A percentile compares a stretch with the other conserved stretches of the same genome.
Conservation (phyloP, 2,888 invertebrate species). For the Drosophila pseudotalamancana region DNA sequence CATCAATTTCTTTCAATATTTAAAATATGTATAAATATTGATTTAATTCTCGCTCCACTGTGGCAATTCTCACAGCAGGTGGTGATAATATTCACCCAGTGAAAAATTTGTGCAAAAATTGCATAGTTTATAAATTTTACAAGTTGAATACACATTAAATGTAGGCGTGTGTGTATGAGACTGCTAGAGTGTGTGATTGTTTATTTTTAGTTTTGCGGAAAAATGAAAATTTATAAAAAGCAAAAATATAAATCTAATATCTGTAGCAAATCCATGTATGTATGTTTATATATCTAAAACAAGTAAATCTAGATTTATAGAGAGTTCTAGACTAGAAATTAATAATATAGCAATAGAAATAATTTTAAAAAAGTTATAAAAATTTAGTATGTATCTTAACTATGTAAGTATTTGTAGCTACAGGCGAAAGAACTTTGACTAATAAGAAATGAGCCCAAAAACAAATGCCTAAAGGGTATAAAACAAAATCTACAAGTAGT, state of each 20-base stretch:
- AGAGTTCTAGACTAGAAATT: too few relatives aligned
- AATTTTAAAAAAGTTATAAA: too few relatives aligned
- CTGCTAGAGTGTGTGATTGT: conserved; percentile 30
- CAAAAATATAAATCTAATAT: conserved; percentile 28
- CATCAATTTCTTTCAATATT: too few relatives aligned
- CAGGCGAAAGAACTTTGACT: too few relatives aligned
- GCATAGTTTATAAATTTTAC: conserved; percentile 65
- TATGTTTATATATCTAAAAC: background rate
- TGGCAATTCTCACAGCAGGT: conserved; percentile 57
- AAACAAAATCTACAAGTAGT: background rate
- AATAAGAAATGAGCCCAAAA: background rate
- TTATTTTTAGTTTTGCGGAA: conserved; percentile 55
- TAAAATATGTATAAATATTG: background rate
- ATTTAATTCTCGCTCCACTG: conserved; percentile 20
- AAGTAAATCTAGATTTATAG: background rate
- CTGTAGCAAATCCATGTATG: background rate
- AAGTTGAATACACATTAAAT: conserved; percentile 38
- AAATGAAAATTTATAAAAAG: conserved; percentile 56
- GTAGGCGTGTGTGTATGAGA: conserved; percentile 8
- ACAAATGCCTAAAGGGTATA: background rate
- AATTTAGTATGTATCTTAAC: too few relatives aligned
- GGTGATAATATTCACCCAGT: conserved; percentile 47
- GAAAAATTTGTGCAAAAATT: conserved; percentile 55
- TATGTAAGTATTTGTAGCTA: too few relatives aligned
- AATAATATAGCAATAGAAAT: too few relatives aligned